Evolutionary conservation across 2,888 invertebrate species (phyloP).

Genomic region (Ariolimax columbianus): DNA sequence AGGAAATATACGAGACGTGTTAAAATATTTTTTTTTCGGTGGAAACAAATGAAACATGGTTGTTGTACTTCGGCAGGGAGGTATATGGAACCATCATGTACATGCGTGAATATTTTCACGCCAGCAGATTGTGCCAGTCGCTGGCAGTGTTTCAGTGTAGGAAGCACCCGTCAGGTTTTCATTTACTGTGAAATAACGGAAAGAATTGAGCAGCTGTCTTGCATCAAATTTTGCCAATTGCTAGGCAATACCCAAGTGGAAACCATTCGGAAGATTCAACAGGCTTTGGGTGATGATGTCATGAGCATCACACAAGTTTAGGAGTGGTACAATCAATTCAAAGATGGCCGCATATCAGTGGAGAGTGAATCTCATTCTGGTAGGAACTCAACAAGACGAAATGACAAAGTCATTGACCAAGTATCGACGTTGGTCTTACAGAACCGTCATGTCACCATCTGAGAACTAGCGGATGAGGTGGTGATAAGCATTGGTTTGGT

Average conservation of each 20-base stretch:
- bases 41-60: too few species aligned
- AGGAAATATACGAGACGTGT: too few species aligned
- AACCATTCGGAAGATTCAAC: not conserved
- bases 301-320: too few species aligned
- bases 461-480: not conserved
- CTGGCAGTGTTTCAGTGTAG: too few species aligned
- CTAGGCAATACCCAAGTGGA: not conserved
- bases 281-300: not conserved
- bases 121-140: too few species aligned
- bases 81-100: too few species aligned
- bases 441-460: not conserved
- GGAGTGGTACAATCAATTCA: not conserved
- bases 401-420: constrained; percentile 3
- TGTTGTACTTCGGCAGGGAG: too few species aligned
- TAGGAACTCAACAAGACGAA: not conserved
- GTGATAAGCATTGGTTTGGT: not conserved
- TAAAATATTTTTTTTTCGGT: too few species aligned
- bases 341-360: not conserved
- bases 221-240: not conserved
- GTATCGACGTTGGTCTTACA: not conserved
- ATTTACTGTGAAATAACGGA: too few species aligned
- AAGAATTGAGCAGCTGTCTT: not conserved
- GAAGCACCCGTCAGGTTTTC: too few species aligned
- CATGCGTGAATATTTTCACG: too few species aligned
- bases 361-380: not conserved